Conservation (phyloP, 2,797 vertebrate genomes). For the Ptychobarbus kaznakovi region DNA sequence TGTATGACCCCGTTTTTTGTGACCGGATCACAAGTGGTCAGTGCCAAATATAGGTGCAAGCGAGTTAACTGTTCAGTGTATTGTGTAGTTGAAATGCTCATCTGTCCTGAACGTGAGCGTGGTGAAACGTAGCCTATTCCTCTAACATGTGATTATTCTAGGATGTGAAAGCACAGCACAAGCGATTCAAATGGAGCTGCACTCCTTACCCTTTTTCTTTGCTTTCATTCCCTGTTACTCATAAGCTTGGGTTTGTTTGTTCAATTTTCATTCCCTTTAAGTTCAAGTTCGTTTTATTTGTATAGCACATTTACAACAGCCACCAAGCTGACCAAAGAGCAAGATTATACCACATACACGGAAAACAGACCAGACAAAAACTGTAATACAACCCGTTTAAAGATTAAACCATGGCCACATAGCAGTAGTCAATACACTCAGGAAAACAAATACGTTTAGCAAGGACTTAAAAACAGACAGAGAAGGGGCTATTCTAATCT, state of each 20-base stretch:
- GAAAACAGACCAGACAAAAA: too few species aligned
- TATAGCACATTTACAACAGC: too few species aligned
- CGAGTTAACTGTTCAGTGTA: not conserved
- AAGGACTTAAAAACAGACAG: too few species aligned
- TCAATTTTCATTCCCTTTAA: not conserved
- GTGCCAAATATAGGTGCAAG: not conserved
- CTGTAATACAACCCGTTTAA: too few species aligned
- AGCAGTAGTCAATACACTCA: too few species aligned
- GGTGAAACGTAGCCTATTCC: too few species aligned
- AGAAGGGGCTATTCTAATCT: too few species aligned
- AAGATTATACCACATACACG: too few species aligned
- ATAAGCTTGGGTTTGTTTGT: not conserved
- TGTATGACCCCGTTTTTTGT: not conserved
- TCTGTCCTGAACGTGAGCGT: not conserved
- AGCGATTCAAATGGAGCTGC: not conserved
- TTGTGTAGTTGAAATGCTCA: not conserved
- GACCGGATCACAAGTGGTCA: not conserved
- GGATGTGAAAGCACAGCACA: not conserved
- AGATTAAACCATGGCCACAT: too few species aligned
- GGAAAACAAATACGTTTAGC: too few species aligned
- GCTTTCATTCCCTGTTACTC: not conserved
- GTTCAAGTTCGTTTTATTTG: too few species aligned
- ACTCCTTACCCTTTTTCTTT: not conserved
- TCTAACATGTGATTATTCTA: not conserved
- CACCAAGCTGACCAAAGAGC: too few species aligned